Evolutionary conservation across 2,888 invertebrate species (phyloP).

Genomic region (Leptinotarsa haldemani): DNA sequence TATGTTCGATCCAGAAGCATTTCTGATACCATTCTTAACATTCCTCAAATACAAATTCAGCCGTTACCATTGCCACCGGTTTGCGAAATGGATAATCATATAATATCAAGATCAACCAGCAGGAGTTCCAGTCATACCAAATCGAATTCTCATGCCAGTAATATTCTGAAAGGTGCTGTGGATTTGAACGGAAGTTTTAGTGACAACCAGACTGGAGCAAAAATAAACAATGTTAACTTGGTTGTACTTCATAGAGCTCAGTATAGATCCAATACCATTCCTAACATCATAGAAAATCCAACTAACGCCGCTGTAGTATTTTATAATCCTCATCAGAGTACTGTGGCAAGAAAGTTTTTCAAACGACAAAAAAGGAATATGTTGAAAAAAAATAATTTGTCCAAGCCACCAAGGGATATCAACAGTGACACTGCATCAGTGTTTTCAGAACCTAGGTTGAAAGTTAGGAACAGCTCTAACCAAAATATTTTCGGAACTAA

Average conservation of each 20-base stretch:
- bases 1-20: slow-evolving; percentile 75
- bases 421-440: slow-evolving; percentile 69
- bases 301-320: slow-evolving; percentile 82
- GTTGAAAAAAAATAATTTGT: slow-evolving; percentile 78
- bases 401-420: slow-evolving; percentile 68
- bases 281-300: slow-evolving; percentile 67
- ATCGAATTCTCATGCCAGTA: slow-evolving; percentile 74
- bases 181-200: slow-evolving; percentile 71
- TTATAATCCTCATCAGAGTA: slow-evolving; percentile 94
- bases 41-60: slow-evolving; percentile 70
- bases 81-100: slow-evolving; percentile 60
- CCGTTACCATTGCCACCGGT: slow-evolving; percentile 70
- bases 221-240: slow-evolving; percentile 75
- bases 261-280: slow-evolving; percentile 73
- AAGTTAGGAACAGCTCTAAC: slow-evolving; percentile 68
- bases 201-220: slow-evolving; percentile 62
- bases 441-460: slow-evolving; percentile 50
- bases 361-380: slow-evolving; percentile 82
- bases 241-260: slow-evolving; percentile 76
- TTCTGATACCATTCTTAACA: slow-evolving; percentile 71
- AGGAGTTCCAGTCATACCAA: slow-evolving; percentile 74
- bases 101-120: slow-evolving; percentile 73
- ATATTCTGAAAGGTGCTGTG: slow-evolving; percentile 73
- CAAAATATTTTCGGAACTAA: slow-evolving; percentile 75
- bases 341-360: slow-evolving; percentile 92